Evolutionary conservation across 1,140 invertebrate species (phyloP), one percentile per base, ranked within the genome.

Genomic region (Manduca sexta): DNA sequence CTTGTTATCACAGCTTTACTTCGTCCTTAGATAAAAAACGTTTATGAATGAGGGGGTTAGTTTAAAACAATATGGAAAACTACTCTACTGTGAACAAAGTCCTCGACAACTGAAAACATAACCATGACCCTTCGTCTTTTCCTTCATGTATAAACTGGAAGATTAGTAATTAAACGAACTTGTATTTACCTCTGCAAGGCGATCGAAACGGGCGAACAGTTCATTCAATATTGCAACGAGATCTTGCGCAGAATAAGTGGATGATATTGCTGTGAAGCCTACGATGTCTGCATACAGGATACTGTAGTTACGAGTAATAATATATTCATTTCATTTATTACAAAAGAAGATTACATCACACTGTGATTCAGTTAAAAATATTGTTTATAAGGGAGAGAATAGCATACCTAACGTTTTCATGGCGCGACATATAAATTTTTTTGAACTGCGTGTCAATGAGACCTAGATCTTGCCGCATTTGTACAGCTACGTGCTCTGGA

Each of bases 341-440:
- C 10, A 12, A 21, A 42, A 14, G 14, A 12, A 21, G 13, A 29
- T 43, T 31, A 30, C 26, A 11, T 31, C 41, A 43, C 15, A 14
- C 29, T 15, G 12, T 44, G 5, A n/a, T 4, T 34, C 15, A 21
- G 6, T 33, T 14, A 14, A 49, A 10, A 38, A 30, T 18, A 17
- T 21, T 17, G 11, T 35, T 4, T 15, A 43, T 31, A 31, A 41
- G 1, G n/a, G 21, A 17, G 8, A 12, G n/a, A 38, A 8, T 33
- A 7, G 8, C 65, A 48, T 86, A 95, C 92, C 96, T 98, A 56
- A 98, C 96, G 83, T 98, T 97, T 84, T 98, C 97, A 80, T 98
- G 96, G 12, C 97, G 88, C 51, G 94, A 96, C 96, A 98, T 97
- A 74, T 98, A 98, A 67, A 98, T 98, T 86, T 97, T 98, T 85